Evolutionary conservation across 2,888 invertebrate genomes (phyloP).

Genomic region (Nomada fucata): DNA sequence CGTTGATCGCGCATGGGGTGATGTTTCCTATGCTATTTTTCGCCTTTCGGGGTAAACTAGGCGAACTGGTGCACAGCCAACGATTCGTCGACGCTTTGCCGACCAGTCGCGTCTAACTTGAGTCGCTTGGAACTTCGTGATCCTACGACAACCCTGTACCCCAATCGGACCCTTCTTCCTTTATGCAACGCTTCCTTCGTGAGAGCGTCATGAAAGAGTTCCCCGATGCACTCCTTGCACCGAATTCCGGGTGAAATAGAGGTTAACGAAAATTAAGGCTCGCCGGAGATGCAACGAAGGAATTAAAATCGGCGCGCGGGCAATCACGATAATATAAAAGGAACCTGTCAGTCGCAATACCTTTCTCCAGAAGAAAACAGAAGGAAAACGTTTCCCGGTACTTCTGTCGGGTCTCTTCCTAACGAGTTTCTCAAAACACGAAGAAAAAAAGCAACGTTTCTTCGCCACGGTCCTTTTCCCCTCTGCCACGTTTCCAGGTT

Average conservation of each 20-base stretch:
- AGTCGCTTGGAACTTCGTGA: constrained; percentile 1
- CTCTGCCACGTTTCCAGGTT: constrained; percentile 9
- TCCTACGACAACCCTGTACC: background rate
- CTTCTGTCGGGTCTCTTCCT: background rate
- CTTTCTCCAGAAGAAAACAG: background rate
- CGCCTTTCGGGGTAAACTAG: background rate
- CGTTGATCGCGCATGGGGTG: constrained; percentile 54
- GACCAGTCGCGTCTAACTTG: constrained; percentile 36
- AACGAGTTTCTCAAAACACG: constrained; percentile 16
- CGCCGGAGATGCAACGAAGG: too few species aligned
- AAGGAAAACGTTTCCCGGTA: background rate
- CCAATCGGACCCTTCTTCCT: background rate
- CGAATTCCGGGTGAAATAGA: too few species aligned
- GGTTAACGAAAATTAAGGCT: too few species aligned
- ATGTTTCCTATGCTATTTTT: constrained; percentile 33
- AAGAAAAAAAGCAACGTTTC: background rate
- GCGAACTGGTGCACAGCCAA: background rate
- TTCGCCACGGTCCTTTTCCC: background rate
- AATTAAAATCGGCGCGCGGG: too few species aligned
- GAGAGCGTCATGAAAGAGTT: too few species aligned
- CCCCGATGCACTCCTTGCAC: too few species aligned
- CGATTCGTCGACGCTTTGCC: constrained; percentile 56
- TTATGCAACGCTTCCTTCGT: background rate
- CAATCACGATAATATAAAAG: background rate
- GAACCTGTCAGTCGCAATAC: too few species aligned